Evolutionary conservation across 2,888 invertebrate species (phyloP).

Genomic region (Papilio gigon): DNA sequence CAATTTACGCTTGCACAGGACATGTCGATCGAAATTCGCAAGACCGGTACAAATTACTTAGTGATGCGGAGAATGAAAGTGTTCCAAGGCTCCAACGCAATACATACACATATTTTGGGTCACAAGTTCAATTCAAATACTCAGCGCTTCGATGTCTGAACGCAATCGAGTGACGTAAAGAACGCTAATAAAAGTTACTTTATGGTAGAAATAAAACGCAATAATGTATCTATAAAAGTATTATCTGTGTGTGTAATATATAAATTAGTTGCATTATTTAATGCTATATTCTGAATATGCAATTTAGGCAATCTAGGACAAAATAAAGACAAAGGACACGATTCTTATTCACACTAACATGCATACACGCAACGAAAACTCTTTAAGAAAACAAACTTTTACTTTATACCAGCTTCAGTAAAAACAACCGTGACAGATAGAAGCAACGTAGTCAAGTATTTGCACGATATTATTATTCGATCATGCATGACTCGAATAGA

Average conservation of each 20-base stretch:
- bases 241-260: neutral
- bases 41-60: conserved; percentile 55
- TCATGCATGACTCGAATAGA: conserved; percentile 58
- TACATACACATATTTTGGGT: conserved; percentile 56
- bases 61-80: conserved; percentile 59
- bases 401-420: neutral
- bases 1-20: conserved; percentile 41
- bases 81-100: conserved; percentile 68
- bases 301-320: no score
- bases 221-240: neutral
- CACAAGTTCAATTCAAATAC: conserved; percentile 62
- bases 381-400: neutral
- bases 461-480: conserved; percentile 38
- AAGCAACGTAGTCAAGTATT: conserved; percentile 11
- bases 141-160: conserved; percentile 44
- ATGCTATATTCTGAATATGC: neutral
- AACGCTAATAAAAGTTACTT: neutral
- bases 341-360: no score
- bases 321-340: no score
- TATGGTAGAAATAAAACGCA: neutral
- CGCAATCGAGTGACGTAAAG: neutral
- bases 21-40: conserved; percentile 41
- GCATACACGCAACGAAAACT: no score
- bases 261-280: neutral
- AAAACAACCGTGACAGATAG: conserved; percentile 4